A percentile compares a stretch with the other conserved stretches of the same genome.
Evolutionary conservation across 1,140 invertebrate species (phyloP).

Genomic region (Pseudomyrmex flavicornis): DNA sequence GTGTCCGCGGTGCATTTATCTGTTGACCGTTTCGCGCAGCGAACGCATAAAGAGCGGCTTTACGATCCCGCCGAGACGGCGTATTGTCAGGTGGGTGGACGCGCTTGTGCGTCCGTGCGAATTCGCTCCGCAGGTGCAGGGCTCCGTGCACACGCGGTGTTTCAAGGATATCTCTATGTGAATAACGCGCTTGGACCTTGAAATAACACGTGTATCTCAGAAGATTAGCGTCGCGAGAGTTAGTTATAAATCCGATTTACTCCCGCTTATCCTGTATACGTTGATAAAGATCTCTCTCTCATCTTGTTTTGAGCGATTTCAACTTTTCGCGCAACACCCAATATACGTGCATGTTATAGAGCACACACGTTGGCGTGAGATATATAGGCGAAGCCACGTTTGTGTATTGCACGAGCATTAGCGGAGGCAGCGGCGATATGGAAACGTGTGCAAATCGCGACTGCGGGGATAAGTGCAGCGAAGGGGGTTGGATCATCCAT

Average conservation of each 20-base stretch:
- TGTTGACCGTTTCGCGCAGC: conserved; percentile 23
- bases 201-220: not conserved
- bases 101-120: conserved; percentile 8
- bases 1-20: conserved; percentile 50
- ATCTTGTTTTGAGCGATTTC: no score
- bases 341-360: not conserved
- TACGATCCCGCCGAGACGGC: conserved; percentile 57
- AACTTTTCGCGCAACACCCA: not conserved
- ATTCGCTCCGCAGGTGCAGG: conserved; percentile 46
- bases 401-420: conserved; percentile 21
- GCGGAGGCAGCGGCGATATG: not conserved
- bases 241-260: not conserved
- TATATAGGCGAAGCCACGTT: not conserved
- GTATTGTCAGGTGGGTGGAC: conserved; percentile 62
- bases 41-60: conserved; percentile 50
- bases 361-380: not conserved
- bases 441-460: conserved; percentile 46
- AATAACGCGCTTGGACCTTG: not conserved
- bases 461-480: conserved; percentile 54
- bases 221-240: not conserved
- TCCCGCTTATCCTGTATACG: not conserved
- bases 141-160: conserved; percentile 1
- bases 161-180: not conserved
- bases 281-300: no score
- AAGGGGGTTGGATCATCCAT: conserved; percentile 29